Base-by-base conservation (phyloP, 2,113 vertebrate species). In the Steatornis caripensis region DNA sequence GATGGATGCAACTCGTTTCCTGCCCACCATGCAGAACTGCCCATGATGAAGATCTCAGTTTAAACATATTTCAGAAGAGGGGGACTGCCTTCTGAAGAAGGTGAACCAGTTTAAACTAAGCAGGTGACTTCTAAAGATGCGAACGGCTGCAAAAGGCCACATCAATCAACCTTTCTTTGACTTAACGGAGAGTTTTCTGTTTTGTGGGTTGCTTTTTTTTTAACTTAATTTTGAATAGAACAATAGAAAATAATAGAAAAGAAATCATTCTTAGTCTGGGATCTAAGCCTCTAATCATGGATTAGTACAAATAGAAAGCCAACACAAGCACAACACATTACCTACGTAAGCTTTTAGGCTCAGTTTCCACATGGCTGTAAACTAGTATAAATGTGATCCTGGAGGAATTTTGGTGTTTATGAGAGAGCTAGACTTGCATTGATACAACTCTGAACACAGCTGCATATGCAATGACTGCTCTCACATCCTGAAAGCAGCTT, bases 171-270 rank as follows among this genome's bases (percentile, higher is more conserved):
- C 4, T 9, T 71, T 46, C 23, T 69, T 64, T 78, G 36, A 45
- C 6, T 51, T 68, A 79, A 64, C 26, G 9, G n/a, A 74, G 29
- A 58, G 16, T 45, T 81, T 39, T 2, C 1, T 46, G 37, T 1
- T 12, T 58, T n/a, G 21, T 15, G 8, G 1, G 3, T 18, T 9
- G 19, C 48, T 8, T 1, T 3, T 21, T 5, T 19, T 62, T 84
- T 64, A 6, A 1, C 58, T 72, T 82, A 23, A 46, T n/a, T 93
- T 54, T 18, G 68, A 72, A 64, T 22, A 79, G 30, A 86, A 55
- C 8, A 51, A 30, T 43, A 74, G 16, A 65, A 85, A 86, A 57
- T 30, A 80, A 37, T 60, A 51, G 23, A 83, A 82, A 89, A 80
- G 10, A 62, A 69, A 6, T 7, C n/a, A 17, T 45, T 84, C 61